Conservation (phyloP, 2,888 invertebrate genomes). For the Sabellastarte sp. region DNA sequence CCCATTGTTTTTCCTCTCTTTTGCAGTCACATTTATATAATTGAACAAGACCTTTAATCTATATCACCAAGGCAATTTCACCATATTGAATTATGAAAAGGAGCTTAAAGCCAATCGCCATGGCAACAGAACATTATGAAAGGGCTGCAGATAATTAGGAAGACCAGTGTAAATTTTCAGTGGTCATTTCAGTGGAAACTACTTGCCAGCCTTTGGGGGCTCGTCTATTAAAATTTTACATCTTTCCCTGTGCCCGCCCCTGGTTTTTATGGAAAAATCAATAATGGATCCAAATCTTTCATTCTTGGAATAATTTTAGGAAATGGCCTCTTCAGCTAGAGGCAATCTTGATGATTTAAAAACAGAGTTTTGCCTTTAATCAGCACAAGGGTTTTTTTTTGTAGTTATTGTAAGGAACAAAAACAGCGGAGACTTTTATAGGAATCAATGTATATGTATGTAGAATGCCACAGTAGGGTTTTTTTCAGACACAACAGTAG, state of each 20-base stretch:
- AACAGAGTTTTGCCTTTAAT: no score
- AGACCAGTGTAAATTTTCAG: background rate
- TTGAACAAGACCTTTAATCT: conserved; percentile 12
- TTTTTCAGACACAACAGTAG: no score
- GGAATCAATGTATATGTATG: no score
- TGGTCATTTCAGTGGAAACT: conserved; percentile 1
- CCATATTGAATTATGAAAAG: conserved; percentile 17
- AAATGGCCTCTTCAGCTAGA: background rate
- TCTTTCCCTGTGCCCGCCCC: background rate
- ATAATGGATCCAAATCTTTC: background rate
- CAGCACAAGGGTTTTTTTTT: no score
- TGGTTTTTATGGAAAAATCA: background rate
- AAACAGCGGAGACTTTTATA: no score
- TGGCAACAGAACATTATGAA: conserved; percentile 4
- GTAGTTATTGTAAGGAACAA: no score
- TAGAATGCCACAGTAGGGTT: no score
- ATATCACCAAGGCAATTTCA: conserved; percentile 9
- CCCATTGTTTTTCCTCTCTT: no score
- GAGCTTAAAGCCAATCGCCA: conserved; percentile 7
- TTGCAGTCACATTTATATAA: no score
- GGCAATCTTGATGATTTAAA: no score
- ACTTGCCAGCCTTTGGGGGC: background rate
- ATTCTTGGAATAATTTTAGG: background rate
- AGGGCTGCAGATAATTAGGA: background rate
- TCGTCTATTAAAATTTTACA: background rate